Percentiles rank a stretch among this genome's conserved stretches.
These are phyloP conservation scores for Morpho helenor DNA, from an alignment of 2,888 invertebrate genomes.

Conservation along the genomic window DNA sequence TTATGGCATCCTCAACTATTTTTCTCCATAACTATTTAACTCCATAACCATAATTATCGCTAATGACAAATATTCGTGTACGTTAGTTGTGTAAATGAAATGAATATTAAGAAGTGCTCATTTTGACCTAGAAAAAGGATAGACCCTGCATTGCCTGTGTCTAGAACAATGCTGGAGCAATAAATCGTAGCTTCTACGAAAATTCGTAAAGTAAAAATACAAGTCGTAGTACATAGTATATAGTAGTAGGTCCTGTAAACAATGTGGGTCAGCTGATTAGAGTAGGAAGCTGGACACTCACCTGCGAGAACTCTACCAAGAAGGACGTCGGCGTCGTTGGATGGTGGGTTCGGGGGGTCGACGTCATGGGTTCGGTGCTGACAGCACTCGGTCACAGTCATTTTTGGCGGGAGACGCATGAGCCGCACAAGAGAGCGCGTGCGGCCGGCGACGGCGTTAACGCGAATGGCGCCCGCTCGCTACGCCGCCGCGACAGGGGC, in stretches of 20 bases:
- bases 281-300: constrained; percentile 37
- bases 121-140: too few relatives aligned
- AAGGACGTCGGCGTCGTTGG: constrained; percentile 60
- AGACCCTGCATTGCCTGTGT: too few relatives aligned
- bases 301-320: constrained; percentile 73
- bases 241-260: constrained; percentile 9
- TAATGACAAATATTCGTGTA: too few relatives aligned
- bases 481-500: constrained; percentile 59
- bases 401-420: constrained; percentile 63
- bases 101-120: too few relatives aligned
- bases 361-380: constrained; percentile 44
- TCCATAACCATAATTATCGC: neutral
- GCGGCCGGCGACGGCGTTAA: constrained; percentile 72
- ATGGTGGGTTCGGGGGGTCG: constrained; percentile 38
- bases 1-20: constrained; percentile 37
- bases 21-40: constrained; percentile 3
- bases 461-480: constrained; percentile 71
- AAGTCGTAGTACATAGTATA: too few relatives aligned
- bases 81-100: too few relatives aligned
- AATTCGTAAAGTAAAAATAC: too few relatives aligned
- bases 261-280: constrained; percentile 45
- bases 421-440: constrained; percentile 64
- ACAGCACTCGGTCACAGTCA: constrained; percentile 73
- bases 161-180: too few relatives aligned
- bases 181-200: too few relatives aligned